These are phyloP conservation scores for Squalus acanthias DNA, from an alignment of 2,797 vertebrate genomes.

Conservation along the genomic window DNA sequence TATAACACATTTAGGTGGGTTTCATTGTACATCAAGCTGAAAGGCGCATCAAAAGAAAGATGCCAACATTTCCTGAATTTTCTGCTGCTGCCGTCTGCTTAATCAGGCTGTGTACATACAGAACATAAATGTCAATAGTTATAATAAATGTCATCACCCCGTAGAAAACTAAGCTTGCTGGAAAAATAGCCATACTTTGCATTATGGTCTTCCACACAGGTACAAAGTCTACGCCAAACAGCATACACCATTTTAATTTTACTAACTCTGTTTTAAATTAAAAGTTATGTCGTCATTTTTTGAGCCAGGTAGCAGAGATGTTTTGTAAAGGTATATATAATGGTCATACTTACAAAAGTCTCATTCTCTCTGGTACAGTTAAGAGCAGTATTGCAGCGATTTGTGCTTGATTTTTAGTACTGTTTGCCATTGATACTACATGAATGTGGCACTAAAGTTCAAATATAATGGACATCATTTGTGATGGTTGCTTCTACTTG, in stretches of 20 bases:
- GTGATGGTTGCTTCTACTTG: neutral
- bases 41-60: neutral
- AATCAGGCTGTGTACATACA: neutral
- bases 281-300: neutral
- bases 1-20: neutral
- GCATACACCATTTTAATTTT: neutral
- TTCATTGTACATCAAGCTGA: neutral
- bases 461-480: neutral
- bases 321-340: neutral
- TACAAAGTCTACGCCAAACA: neutral
- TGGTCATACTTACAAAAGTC: neutral
- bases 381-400: too few relatives aligned
- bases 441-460: neutral
- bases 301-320: neutral
- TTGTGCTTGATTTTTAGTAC: neutral
- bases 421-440: neutral
- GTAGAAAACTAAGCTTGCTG: neutral
- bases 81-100: neutral
- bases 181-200: neutral
- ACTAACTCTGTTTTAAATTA: neutral
- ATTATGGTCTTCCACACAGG: neutral
- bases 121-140: neutral
- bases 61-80: neutral
- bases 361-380: neutral
- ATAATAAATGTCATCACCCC: neutral